These are phyloP conservation scores for Uropetala carovei DNA, from an alignment of 2,888 invertebrate species.

Conservation along the genomic window DNA sequence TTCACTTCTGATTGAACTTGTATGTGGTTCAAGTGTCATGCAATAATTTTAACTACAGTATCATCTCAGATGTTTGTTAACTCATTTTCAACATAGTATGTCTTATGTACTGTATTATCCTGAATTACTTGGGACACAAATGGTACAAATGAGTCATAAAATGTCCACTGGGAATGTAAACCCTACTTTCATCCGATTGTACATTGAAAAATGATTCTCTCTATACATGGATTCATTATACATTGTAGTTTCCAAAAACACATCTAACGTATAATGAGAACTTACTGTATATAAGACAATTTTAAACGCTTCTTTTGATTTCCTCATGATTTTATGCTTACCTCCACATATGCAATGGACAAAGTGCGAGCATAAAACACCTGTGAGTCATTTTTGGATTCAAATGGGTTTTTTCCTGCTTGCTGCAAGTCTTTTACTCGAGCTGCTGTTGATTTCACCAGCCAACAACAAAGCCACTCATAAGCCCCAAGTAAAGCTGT, in stretches of 20 bases:
- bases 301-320: constrained; percentile 9
- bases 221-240: neutral
- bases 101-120: too few relatives aligned
- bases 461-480: constrained; percentile 90
- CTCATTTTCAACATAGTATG: too few relatives aligned
- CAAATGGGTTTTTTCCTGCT: constrained; percentile 82
- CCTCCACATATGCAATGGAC: constrained; percentile 87
- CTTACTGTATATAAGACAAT: constrained; percentile 56
- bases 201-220: neutral
- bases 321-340: constrained; percentile 69
- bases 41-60: too few relatives aligned
- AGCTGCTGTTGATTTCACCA: constrained; percentile 83
- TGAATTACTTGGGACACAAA: too few relatives aligned
- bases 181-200: neutral
- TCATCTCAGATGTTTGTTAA: too few relatives aligned
- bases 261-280: neutral
- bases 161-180: too few relatives aligned
- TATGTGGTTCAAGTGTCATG: too few relatives aligned
- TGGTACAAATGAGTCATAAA: too few relatives aligned
- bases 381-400: constrained; percentile 88
- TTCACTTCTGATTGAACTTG: too few relatives aligned
- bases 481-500: constrained; percentile 78
- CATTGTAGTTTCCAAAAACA: neutral
- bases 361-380: constrained; percentile 87
- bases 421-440: constrained; percentile 79